Evolutionary conservation across 30 jellyfish, hydroid and myxozoan genomes (phyloP).

Genomic region (Hydractinia symbiolongicarpus): DNA sequence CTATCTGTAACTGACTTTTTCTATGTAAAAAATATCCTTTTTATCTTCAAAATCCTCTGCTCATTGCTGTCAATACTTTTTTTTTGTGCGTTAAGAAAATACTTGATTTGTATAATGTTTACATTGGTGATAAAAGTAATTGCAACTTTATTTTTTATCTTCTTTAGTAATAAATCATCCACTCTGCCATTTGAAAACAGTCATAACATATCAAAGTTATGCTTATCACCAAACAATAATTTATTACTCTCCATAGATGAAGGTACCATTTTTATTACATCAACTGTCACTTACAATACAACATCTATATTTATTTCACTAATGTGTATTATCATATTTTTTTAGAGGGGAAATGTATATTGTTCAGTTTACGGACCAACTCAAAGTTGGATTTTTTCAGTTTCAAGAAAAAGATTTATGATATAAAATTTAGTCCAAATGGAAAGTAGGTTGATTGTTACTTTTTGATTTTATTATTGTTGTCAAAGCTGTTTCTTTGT

Average conservation of each 20-base stretch:
- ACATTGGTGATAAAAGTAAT: no score
- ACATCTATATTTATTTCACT: background rate
- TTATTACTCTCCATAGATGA: slow-evolving; percentile 80
- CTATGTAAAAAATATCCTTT: background rate
- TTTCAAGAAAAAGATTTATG: slow-evolving; percentile 64
- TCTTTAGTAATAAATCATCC: slow-evolving; percentile 69
- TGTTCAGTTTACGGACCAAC: slow-evolving; percentile 62
- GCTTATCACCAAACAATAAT: slow-evolving; percentile 65
- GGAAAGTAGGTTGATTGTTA: slow-evolving; percentile 66
- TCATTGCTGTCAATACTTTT: no score
- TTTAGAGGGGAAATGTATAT: slow-evolving; percentile 81
- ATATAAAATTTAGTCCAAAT: slow-evolving; percentile 72
- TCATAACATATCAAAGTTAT: slow-evolving; percentile 48
- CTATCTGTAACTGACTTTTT: background rate
- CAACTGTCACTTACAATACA: background rate
- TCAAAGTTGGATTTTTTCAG: slow-evolving; percentile 61
- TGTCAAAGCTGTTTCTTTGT: background rate
- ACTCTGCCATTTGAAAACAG: slow-evolving; percentile 66
- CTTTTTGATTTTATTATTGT: background rate
- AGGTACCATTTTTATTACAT: slow-evolving; percentile 31
- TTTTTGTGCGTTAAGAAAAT: no score
- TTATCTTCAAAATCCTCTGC: background rate
- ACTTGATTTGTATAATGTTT: no score
- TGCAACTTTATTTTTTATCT: background rate
- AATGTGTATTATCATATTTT: background rate